phyloP scores from a whole-genome alignment of 2,797 vertebrate genomes.

The Orientallactaga sibirica region DNA sequence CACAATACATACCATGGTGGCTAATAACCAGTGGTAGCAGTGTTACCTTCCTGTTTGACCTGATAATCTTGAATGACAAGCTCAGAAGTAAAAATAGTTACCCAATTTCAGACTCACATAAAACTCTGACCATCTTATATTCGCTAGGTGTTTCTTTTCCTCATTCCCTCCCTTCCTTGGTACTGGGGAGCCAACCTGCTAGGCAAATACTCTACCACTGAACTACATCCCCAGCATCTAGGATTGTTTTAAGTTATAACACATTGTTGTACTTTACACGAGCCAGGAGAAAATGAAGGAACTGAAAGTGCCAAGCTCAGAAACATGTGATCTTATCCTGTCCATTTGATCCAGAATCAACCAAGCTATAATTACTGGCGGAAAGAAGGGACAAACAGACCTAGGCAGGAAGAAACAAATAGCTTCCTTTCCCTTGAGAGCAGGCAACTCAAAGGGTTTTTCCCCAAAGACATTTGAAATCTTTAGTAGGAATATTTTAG shows the following conservation, averaged over 20 bases:
- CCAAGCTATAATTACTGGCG: constrained; percentile 49
- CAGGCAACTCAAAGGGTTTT: constrained; percentile 33
- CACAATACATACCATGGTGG: constrained; percentile 34
- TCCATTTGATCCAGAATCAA: constrained; percentile 56
- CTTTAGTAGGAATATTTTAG: constrained; percentile 75
- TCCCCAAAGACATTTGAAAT: constrained; percentile 65
- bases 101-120: constrained; percentile 67
- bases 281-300: constrained; percentile 73
- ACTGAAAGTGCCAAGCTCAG: constrained; percentile 43
- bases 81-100: constrained; percentile 62
- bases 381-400: constrained; percentile 61
- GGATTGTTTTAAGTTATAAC: background rate
- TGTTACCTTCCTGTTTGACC: constrained; percentile 72
- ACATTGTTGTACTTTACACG: background rate
- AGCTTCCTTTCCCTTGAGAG: constrained; percentile 21
- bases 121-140: constrained; percentile 66
- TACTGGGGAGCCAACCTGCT: background rate
- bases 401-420: constrained; percentile 59
- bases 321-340: constrained; percentile 55
- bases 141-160: background rate
- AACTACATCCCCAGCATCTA: background rate
- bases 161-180: background rate
- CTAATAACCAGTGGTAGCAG: constrained; percentile 63
- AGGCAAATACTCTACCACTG: background rate
- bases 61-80: constrained; percentile 72